Evolutionary conservation across 2,888 invertebrate species (phyloP).

Genomic region (Phortica magna): DNA sequence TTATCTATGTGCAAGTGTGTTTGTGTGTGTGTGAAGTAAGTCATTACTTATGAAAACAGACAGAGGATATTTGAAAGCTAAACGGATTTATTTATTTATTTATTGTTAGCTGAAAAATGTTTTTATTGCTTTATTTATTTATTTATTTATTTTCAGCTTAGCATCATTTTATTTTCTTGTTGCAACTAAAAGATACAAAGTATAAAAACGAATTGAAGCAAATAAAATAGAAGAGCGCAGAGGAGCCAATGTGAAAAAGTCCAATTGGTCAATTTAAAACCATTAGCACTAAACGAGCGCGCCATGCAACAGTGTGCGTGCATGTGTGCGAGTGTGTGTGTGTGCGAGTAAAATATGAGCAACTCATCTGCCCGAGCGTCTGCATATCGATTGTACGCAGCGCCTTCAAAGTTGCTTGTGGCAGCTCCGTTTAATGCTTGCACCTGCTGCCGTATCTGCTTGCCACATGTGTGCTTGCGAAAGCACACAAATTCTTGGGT

Average conservation of each 20-base stretch:
- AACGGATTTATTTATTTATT: slow-evolving; percentile 11
- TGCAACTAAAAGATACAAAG: not conserved
- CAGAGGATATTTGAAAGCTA: no score
- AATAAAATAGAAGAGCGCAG: no score
- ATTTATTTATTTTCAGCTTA: not conserved
- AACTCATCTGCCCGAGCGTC: no score
- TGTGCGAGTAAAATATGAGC: not conserved
- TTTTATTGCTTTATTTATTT: not conserved
- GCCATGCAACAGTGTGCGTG: not conserved
- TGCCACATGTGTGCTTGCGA: not conserved
- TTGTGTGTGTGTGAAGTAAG: not conserved
- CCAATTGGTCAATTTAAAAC: slow-evolving; percentile 9
- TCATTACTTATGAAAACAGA: slow-evolving; percentile 15
- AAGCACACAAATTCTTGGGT: not conserved
- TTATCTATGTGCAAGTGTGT: not conserved
- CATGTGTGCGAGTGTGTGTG: not conserved
- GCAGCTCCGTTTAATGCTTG: slow-evolving; percentile 3
- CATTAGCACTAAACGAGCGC: slow-evolving; percentile 16
- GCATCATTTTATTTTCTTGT: not conserved
- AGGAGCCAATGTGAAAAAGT: no score
- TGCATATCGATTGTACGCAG: not conserved
- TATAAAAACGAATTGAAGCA: no score
- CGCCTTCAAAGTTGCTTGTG: not conserved
- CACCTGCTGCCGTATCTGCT: not conserved
- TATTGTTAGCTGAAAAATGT: not conserved